These are phyloP conservation scores for Pseudomugil tenellus DNA, from an alignment of 2,797 vertebrate species.

Conservation along the genomic window DNA sequence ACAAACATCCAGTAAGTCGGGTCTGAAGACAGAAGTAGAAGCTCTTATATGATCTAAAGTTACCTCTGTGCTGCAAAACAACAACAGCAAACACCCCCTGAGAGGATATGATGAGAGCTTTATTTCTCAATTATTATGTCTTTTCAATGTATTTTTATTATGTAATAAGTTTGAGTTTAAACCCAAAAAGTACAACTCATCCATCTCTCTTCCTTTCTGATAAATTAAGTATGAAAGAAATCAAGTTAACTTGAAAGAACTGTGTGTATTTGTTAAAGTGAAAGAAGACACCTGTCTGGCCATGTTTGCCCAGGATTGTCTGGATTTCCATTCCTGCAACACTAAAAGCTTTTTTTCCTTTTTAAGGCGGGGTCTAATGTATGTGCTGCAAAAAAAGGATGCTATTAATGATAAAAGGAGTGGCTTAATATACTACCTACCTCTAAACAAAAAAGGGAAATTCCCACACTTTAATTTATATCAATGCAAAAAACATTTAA, in stretches of 20 bases:
- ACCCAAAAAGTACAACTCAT: not conserved
- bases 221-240: not conserved
- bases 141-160: no score
- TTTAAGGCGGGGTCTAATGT: not conserved
- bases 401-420: constrained; percentile 21
- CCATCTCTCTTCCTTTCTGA: not conserved
- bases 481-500: not conserved
- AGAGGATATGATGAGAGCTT: no score
- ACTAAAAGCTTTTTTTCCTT: not conserved
- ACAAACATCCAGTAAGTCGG: not conserved
- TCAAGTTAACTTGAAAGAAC: not conserved
- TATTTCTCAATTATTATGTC: no score
- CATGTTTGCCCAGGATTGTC: constrained; percentile 50
- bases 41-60: not conserved
- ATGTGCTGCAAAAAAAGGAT: constrained; percentile 15
- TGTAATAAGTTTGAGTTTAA: not conserved
- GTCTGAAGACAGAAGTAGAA: not conserved
- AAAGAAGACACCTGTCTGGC: constrained; percentile 55
- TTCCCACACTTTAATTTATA: not conserved
- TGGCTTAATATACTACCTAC: constrained; percentile 9
- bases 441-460: constrained; percentile 3
- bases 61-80: not conserved
- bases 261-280: not conserved
- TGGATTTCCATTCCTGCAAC: constrained; percentile 41
- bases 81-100: no score